Base-by-base conservation (phyloP, 2,888 invertebrate species). In the Drosophila recens region DNA sequence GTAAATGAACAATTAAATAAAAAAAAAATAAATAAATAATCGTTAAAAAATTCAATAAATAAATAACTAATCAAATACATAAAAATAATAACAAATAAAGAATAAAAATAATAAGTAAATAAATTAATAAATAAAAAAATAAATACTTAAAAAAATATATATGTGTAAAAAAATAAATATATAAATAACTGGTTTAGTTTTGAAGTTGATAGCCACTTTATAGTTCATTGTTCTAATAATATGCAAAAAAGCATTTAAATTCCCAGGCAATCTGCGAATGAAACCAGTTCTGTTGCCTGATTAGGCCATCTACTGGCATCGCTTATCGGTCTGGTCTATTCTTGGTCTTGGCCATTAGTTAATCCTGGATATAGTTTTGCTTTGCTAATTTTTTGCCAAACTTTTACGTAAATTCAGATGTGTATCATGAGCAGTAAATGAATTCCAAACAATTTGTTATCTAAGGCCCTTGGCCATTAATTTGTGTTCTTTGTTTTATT, bases 211-310 rank as follows among this genome's bases (percentile, higher is more conserved):
- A 9, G 42, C 0, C 34, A 30, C 1, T 52, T 23, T 6, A 56
- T 38, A 61, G 75, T 57, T 75, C 79, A n/a, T 74, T 79, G 62
- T 63, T 46, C 75, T 68, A 5, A 9, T 20, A 34, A 52, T 15
- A 45, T 56, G 56, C 20, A 15, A 36, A 10, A 46, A 45, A 43
- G 3, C 54, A 52, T 57, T 45, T 17, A 34, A 38, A 52, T 59
- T 52, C 30, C 36, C 8, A 54, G 23, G 30, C 45, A 30, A 27
- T 23, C 10, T 45, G 11, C 13, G 20, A 8, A 20, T 20, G 5
- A 27, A 75, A 68, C 59, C 30, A 40, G 67, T 61, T 79, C 30
- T 13, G 15, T 15, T 45, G 3, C 9, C 34, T 43, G 13, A 48
- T 54, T 63, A 43, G 20, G 20, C 23, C 2, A 3, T 30, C 3